phyloP scores from a whole-genome alignment of 2,888 invertebrate genomes.

The Ecliptopera silaceata region DNA sequence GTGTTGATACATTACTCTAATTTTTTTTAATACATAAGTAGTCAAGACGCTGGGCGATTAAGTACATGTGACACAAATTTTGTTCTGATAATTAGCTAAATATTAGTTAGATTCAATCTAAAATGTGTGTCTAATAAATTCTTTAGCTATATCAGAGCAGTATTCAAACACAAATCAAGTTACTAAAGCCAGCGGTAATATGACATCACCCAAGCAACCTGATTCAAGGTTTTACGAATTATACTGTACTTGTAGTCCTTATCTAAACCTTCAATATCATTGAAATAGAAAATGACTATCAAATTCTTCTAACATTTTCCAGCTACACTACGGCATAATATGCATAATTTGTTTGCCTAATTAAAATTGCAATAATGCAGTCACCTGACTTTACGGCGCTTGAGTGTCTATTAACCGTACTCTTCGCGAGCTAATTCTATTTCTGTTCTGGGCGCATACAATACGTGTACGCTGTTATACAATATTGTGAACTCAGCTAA shows the following conservation, averaged over 20 bases:
- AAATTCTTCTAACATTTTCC: neutral
- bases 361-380: constrained; percentile 24
- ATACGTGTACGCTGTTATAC: constrained; percentile 43
- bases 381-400: constrained; percentile 49
- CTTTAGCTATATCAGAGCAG: constrained; percentile 13
- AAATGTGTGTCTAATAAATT: neutral
- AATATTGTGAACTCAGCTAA: constrained; percentile 35
- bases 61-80: too few relatives aligned
- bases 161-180: constrained; percentile 6
- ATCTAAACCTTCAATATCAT: neutral
- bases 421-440: constrained; percentile 67
- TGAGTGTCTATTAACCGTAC: constrained; percentile 39
- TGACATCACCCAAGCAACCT: constrained; percentile 55
- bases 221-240: constrained; percentile 42
- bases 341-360: neutral
- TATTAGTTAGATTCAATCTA: neutral
- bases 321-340: too few relatives aligned
- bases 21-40: too few relatives aligned
- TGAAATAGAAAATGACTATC: neutral
- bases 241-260: neutral
- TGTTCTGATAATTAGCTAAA: neutral
- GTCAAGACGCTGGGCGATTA: too few relatives aligned
- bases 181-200: constrained; percentile 27
- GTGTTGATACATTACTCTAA: too few relatives aligned
- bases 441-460: constrained; percentile 68